Conservation (phyloP, 2,113 vertebrate species). For the Psilopogon haemacephalus region DNA sequence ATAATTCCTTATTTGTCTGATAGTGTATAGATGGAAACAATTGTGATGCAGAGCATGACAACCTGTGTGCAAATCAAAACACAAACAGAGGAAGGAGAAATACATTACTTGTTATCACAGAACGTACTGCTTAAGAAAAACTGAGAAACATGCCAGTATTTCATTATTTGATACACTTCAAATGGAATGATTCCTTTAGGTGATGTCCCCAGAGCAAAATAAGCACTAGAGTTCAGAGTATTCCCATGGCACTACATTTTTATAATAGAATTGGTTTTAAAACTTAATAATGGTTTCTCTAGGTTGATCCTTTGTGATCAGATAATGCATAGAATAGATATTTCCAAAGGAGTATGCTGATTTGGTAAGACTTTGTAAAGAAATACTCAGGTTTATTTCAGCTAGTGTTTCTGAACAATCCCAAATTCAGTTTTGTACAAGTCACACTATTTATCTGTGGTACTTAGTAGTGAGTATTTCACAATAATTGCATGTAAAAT, state of each 20-base stretch:
- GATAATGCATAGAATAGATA: background rate
- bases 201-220: background rate
- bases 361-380: background rate
- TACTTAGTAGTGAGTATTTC: background rate
- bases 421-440: slow-evolving; percentile 5
- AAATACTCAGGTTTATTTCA: background rate
- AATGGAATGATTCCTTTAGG: background rate
- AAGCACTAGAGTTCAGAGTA: background rate
- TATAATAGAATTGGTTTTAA: background rate
- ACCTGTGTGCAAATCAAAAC: background rate
- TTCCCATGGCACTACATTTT: background rate
- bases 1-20: background rate
- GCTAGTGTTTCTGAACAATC: background rate
- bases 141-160: background rate
- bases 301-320: background rate
- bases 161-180: background rate
- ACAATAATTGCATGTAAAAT: background rate
- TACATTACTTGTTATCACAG: background rate
- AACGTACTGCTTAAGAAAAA: background rate
- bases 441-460: background rate
- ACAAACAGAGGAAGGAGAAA: background rate
- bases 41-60: background rate
- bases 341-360: background rate
- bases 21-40: background rate
- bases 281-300: background rate